Evolutionary conservation across 2,888 invertebrate species (phyloP).

Genomic region (Drosophila lacicola): DNA sequence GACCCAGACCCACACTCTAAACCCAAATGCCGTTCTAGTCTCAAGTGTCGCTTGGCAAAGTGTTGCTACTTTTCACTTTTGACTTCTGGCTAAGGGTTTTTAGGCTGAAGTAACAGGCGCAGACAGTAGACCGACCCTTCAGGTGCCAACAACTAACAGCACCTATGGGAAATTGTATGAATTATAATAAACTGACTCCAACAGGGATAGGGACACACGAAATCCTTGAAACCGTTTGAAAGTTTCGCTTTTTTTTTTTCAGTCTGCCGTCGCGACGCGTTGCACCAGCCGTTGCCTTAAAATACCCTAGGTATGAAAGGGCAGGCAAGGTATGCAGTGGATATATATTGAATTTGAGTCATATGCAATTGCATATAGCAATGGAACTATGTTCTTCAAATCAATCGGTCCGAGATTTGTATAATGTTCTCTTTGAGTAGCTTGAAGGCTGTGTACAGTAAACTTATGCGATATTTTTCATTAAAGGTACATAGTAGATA

Average conservation of each 20-base stretch:
- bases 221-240: conserved; percentile 82
- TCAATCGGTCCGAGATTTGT: no score
- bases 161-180: conserved; percentile 76
- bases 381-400: no score
- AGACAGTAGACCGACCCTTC: conserved; percentile 51
- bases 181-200: conserved; percentile 75
- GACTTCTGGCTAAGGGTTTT: conserved; percentile 74
- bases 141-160: conserved; percentile 76
- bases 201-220: conserved; percentile 49
- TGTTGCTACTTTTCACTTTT: conserved; percentile 77
- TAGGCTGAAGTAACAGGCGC: conserved; percentile 41
- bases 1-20: not conserved
- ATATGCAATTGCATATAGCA: no score
- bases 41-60: conserved; percentile 62
- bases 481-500: no score
- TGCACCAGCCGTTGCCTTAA: conserved; percentile 20
- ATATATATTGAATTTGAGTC: no score
- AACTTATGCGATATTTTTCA: no score
- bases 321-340: no score
- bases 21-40: conserved; percentile 37
- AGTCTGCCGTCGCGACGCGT: not conserved
- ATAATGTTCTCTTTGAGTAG: no score
- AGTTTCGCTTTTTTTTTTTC: conserved; percentile 72
- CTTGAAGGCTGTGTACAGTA: no score
- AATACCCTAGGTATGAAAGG: conserved; percentile 22